phyloP scores from a whole-genome alignment of 2,797 vertebrate species.

The Emydoidea blandingii region DNA sequence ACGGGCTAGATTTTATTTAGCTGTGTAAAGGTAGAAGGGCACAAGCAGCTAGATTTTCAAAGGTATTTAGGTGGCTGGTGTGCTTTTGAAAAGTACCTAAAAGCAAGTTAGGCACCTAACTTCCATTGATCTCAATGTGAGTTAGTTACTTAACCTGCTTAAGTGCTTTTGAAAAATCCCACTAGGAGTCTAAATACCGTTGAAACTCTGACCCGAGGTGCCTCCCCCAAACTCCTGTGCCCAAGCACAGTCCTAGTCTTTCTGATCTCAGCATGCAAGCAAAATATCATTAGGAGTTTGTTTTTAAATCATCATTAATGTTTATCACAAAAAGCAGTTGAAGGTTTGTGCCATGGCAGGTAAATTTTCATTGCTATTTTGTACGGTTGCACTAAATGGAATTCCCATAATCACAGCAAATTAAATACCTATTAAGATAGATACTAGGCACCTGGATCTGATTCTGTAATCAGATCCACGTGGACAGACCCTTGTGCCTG shows the following conservation, averaged over 20 bases:
- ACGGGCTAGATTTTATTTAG: background rate
- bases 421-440: fast-evolving
- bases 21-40: background rate
- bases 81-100: background rate
- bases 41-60: background rate
- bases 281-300: background rate
- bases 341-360: background rate
- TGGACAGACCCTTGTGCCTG: background rate
- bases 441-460: fast-evolving
- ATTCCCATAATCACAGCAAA: background rate
- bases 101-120: background rate
- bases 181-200: background rate
- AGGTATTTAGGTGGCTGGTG: background rate
- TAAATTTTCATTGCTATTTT: background rate
- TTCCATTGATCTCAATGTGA: background rate
- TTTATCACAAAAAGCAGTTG: background rate
- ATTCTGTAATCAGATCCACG: background rate
- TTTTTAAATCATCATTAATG: background rate
- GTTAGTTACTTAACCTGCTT: background rate
- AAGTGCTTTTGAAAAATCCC: background rate
- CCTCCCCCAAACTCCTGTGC: background rate
- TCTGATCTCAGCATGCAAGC: background rate
- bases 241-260: background rate
- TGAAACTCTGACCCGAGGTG: background rate
- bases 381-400: background rate